phyloP scores from a whole-genome alignment of 2,797 vertebrate species.

The Peromyscus eremicus region DNA sequence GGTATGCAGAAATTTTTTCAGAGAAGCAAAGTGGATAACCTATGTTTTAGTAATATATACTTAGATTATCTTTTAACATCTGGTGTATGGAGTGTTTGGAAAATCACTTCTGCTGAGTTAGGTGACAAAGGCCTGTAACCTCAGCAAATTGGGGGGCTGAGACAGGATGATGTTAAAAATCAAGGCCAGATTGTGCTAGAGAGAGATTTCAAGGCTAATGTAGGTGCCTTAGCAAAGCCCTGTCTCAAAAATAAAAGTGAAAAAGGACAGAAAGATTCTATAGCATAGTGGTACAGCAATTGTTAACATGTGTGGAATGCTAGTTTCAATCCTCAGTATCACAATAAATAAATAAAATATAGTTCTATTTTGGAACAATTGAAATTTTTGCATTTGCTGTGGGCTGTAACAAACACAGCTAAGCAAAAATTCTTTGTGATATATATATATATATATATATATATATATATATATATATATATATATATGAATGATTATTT shows the following conservation, averaged over 20 bases:
- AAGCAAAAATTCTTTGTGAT: not conserved
- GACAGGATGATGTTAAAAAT: not conserved
- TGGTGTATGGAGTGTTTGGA: not conserved
- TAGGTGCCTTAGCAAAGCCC: rapidly evolving
- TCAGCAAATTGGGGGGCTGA: not conserved
- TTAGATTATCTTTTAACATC: not conserved
- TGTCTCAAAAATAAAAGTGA: not conserved
- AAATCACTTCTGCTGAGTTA: not conserved
- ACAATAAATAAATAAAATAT: not conserved
- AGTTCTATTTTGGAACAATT: not conserved
- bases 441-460: not conserved
- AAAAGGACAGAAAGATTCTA: not conserved
- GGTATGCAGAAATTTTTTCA: not conserved
- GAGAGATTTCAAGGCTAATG: not conserved
- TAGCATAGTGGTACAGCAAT: not conserved
- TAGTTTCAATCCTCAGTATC: not conserved
- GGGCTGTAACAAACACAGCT: not conserved
- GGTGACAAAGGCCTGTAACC: not conserved
- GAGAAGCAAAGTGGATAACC: not conserved
- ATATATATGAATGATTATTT: not conserved
- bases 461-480: not conserved
- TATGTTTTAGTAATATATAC: not conserved
- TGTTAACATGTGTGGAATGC: not conserved
- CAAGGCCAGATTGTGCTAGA: not conserved
- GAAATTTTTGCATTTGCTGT: not conserved